phyloP scores from a whole-genome alignment of 2,113 vertebrate species.

The Asarcornis scutulata region DNA sequence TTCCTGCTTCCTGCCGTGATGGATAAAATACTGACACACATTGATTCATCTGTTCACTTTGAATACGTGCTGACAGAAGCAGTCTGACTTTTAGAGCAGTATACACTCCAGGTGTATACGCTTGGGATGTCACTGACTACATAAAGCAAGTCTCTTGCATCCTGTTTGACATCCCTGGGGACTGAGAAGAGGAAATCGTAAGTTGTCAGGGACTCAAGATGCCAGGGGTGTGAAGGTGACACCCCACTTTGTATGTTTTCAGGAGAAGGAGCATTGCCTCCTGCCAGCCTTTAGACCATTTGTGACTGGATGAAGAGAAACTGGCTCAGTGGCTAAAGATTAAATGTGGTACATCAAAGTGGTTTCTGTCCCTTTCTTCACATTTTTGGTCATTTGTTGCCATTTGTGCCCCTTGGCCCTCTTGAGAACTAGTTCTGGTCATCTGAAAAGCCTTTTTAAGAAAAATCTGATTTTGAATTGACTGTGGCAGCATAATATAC shows the following conservation, averaged over 20 bases:
- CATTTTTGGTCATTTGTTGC: neutral
- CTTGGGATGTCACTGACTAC: conserved; percentile 17
- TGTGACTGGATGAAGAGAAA: neutral
- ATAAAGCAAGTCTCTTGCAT: conserved; percentile 32
- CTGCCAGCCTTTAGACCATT: neutral
- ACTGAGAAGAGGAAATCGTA: conserved; percentile 22
- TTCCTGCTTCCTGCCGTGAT: conserved; percentile 70
- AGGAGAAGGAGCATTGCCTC: neutral
- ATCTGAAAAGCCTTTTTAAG: neutral
- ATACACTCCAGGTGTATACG: conserved; percentile 23
- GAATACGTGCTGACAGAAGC: conserved; percentile 65
- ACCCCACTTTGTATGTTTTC: neutral
- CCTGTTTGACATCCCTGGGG: conserved; percentile 14
- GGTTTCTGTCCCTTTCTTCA: neutral
- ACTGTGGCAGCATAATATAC: neutral
- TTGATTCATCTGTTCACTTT: conserved; percentile 45
- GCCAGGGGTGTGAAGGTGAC: neutral
- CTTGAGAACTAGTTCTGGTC: neutral
- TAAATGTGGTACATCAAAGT: neutral
- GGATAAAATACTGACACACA: conserved; percentile 59
- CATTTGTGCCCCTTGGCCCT: neutral
- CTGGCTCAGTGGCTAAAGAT: neutral
- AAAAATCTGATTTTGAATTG: neutral
- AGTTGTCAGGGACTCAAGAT: neutral
- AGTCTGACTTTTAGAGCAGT: conserved; percentile 34